These are phyloP conservation scores for Cettia cetti DNA, from an alignment of 2,113 vertebrate species.

Conservation along the genomic window DNA sequence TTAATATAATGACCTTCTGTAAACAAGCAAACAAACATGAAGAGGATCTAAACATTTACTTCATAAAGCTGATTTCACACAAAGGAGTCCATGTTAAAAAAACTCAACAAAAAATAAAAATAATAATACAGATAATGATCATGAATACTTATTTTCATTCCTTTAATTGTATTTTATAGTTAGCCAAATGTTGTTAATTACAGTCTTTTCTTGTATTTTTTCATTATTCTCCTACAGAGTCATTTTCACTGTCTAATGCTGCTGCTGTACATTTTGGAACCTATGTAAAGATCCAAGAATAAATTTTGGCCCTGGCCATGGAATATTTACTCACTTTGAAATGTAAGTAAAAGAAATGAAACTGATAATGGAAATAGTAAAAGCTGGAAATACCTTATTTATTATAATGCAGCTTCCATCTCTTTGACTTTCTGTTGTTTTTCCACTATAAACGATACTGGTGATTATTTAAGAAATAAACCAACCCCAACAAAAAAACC, in stretches of 20 bases:
- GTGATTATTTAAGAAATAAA: background rate
- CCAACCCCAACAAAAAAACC: background rate
- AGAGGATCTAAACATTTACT: background rate
- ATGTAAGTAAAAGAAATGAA: background rate
- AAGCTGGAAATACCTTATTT: background rate
- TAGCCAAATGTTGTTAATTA: background rate
- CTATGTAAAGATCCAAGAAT: background rate
- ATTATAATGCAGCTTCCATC: background rate
- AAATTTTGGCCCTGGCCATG: background rate
- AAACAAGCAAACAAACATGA: background rate
- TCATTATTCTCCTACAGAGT: background rate
- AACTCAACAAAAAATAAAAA: background rate
- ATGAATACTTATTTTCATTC: background rate
- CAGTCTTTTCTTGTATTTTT: background rate
- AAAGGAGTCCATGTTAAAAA: background rate
- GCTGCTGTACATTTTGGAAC: background rate
- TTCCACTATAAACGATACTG: background rate
- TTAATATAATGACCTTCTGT: background rate
- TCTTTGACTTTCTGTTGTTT: background rate
- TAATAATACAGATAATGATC: background rate
- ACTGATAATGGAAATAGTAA: background rate
- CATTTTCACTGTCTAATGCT: background rate
- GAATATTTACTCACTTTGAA: slow-evolving; percentile 1
- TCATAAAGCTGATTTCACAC: background rate
- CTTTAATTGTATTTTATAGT: background rate